phyloP scores from a whole-genome alignment of 2,113 vertebrate genomes.

The Oreochromis spilurus region DNA sequence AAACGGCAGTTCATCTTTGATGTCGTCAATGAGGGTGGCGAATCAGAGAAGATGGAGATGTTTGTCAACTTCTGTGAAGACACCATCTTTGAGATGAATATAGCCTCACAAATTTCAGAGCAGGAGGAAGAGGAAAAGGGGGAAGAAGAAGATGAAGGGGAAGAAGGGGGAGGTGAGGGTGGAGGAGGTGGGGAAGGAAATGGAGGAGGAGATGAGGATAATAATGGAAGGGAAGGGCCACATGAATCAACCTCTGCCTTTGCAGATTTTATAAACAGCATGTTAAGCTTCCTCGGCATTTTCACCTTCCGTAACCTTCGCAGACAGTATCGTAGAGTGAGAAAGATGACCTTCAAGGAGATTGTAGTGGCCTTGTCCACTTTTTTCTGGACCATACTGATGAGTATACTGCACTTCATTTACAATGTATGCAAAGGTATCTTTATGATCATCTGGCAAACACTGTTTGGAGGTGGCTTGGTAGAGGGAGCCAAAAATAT shows the following conservation, averaged over 20 bases:
- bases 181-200: conserved; percentile 22
- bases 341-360: conserved; percentile 81
- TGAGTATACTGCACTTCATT: conserved; percentile 72
- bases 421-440: conserved; percentile 79
- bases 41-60: conserved; percentile 96
- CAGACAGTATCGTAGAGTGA: conserved; percentile 74
- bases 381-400: conserved; percentile 78
- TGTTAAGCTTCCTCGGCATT: conserved; percentile 71
- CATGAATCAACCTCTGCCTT: conserved; percentile 69
- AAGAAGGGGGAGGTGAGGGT: conserved; percentile 32
- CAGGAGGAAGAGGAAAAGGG: conserved; percentile 77
- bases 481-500: conserved; percentile 90
- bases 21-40: conserved; percentile 92
- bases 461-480: conserved; percentile 85
- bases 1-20: conserved; percentile 98
- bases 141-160: conserved; percentile 74
- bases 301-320: conserved; percentile 84
- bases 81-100: conserved; percentile 99
- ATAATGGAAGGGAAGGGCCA: conserved; percentile 54
- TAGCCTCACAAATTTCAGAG: conserved; percentile 91
- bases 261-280: conserved; percentile 70
- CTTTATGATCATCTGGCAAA: conserved; percentile 82
- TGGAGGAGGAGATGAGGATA: conserved; percentile 67
- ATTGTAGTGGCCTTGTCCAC: conserved; percentile 70
- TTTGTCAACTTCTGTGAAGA: conserved; percentile 98